phyloP scores from a whole-genome alignment of 2,113 vertebrate genomes.

The Rhinolophus ferrumequinum region DNA sequence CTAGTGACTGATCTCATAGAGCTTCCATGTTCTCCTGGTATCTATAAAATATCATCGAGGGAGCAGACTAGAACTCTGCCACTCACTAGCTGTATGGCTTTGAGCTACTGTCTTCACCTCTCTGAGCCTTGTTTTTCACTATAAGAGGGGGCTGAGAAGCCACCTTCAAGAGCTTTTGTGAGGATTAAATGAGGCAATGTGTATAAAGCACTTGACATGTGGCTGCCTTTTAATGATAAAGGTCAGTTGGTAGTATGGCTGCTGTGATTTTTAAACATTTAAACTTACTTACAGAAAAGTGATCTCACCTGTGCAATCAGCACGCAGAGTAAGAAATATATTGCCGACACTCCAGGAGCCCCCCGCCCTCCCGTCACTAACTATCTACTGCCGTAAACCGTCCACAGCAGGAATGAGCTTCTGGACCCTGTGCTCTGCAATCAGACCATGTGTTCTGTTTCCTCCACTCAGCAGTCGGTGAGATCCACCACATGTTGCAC shows the following conservation, averaged over 20 bases:
- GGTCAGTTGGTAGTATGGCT: background rate
- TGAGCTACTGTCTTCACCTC: background rate
- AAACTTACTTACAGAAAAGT: background rate
- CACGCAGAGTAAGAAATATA: background rate
- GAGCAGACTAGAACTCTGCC: background rate
- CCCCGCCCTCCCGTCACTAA: background rate
- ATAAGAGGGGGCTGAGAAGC: background rate
- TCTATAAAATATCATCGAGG: background rate
- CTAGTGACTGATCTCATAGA: background rate
- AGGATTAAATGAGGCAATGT: background rate
- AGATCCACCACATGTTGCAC: rapidly evolving
- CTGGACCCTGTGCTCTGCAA: background rate
- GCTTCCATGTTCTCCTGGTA: background rate
- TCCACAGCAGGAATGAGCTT: background rate
- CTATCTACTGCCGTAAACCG: background rate
- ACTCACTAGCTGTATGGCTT: background rate
- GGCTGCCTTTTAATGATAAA: background rate
- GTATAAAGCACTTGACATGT: background rate
- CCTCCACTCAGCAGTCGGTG: background rate
- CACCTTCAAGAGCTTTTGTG: background rate
- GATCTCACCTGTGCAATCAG: background rate
- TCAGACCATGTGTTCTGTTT: background rate
- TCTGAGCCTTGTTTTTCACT: background rate
- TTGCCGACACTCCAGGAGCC: too few species aligned
- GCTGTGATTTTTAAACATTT: background rate